Evolutionary conservation across 2,797 vertebrate genomes (phyloP).

Genomic region (Falco peregrinus): DNA sequence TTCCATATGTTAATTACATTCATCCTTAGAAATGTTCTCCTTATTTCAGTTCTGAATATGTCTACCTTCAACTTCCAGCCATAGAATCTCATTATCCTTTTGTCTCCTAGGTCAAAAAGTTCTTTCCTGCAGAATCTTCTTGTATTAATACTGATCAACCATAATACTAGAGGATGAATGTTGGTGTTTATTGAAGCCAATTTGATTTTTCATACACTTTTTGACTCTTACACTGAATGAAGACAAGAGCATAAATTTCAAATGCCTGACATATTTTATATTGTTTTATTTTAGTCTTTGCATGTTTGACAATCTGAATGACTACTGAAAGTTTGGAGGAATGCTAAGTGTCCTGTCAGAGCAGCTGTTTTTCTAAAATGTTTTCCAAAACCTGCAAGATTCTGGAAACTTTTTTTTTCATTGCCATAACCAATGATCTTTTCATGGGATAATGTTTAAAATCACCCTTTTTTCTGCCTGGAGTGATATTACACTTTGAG

Average conservation of each 20-base stretch:
- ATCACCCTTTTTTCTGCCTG: neutral
- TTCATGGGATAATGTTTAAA: neutral
- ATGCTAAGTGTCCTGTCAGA: neutral
- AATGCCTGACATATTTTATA: neutral
- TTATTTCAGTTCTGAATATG: neutral
- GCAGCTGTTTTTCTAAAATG: neutral
- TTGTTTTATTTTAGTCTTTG: neutral
- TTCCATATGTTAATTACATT: neutral
- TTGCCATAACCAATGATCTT: neutral
- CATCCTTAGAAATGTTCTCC: neutral
- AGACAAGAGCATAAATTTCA: neutral
- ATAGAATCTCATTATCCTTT: neutral
- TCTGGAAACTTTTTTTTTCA: neutral
- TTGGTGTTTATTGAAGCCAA: neutral
- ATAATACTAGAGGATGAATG: neutral
- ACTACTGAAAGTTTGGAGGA: neutral
- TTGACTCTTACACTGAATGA: neutral
- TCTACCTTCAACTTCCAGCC: neutral
- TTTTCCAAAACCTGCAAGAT: neutral
- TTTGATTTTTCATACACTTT: neutral
- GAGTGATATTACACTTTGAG: neutral
- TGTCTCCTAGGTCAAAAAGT: constrained; percentile 12
- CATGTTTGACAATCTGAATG: neutral
- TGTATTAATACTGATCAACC: neutral
- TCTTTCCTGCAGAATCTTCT: neutral